phyloP scores from a whole-genome alignment of 2,113 vertebrate genomes.

The Mormyrus lacerda region DNA sequence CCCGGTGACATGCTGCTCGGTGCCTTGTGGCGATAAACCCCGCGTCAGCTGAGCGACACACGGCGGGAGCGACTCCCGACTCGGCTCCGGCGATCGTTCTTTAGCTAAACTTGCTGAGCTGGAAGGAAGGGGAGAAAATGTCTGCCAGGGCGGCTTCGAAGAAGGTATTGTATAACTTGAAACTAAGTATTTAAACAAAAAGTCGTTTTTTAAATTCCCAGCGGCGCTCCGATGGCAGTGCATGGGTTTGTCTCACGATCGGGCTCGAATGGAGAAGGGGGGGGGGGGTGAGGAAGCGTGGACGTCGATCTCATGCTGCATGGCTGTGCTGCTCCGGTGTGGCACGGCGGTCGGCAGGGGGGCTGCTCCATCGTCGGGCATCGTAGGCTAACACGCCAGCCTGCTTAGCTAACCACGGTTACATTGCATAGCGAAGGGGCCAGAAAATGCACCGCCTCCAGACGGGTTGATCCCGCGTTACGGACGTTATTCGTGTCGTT shows the following conservation, averaged over 20 bases:
- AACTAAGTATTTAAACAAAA: background rate
- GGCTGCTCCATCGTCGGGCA: background rate
- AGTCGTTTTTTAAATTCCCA: background rate
- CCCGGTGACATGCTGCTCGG: slow-evolving; percentile 6
- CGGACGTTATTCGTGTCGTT: background rate
- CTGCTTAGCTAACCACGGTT: background rate
- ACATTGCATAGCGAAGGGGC: background rate
- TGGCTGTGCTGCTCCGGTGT: background rate
- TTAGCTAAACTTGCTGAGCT: slow-evolving; percentile 12
- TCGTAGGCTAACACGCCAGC: background rate
- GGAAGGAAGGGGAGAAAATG: slow-evolving; percentile 57
- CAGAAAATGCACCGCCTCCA: background rate
- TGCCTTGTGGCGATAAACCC: slow-evolving; percentile 1
- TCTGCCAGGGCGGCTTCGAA: slow-evolving; percentile 55
- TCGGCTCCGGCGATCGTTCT: background rate
- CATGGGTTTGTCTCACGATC: background rate
- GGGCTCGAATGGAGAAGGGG: background rate
- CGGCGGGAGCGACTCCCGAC: background rate
- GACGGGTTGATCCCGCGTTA: background rate
- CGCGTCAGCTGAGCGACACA: background rate
- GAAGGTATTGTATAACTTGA: slow-evolving; percentile 49
- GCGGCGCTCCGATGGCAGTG: background rate
- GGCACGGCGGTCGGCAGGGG: background rate
- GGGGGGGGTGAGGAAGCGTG: background rate
- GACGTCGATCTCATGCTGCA: background rate